Evolutionary conservation across 2,113 vertebrate species (phyloP).

Genomic region (Hypomesus transpacificus): DNA sequence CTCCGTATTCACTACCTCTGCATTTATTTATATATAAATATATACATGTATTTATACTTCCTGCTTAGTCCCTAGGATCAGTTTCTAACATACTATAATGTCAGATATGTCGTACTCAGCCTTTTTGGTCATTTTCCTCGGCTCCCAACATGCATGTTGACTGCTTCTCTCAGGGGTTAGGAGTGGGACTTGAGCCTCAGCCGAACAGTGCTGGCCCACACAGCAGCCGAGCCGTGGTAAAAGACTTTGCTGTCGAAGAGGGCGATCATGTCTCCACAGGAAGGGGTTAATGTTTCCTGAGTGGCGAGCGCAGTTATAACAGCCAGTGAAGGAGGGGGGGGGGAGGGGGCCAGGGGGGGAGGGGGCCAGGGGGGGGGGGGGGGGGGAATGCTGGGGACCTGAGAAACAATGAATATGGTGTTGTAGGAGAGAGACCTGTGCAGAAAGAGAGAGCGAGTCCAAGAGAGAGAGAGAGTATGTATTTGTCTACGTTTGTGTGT

Average conservation of each 20-base stretch:
- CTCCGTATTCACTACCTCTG: no score
- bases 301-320: conserved; percentile 33
- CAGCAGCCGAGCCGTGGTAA: conserved; percentile 8
- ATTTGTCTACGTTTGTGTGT: conserved; percentile 7
- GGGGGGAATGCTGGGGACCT: conserved; percentile 1
- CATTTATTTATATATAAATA: no score
- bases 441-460: conserved; percentile 18
- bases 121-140: no score
- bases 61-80: no score
- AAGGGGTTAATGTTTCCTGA: conserved; percentile 68
- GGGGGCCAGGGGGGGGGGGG: conserved; percentile 13
- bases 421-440: conserved; percentile 25
- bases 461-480: background rate
- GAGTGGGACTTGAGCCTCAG: no score
- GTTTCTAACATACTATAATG: no score
- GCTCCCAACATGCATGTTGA: no score
- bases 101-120: no score
- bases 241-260: conserved; percentile 21
- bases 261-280: conserved; percentile 46
- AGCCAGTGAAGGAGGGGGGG: conserved; percentile 1
- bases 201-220: background rate
- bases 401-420: conserved; percentile 38
- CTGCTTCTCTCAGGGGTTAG: no score
- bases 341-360: conserved; percentile 5
- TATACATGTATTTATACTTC: no score